Evolutionary conservation across 1,140 invertebrate genomes (phyloP).

Genomic region (Musca domestica): DNA sequence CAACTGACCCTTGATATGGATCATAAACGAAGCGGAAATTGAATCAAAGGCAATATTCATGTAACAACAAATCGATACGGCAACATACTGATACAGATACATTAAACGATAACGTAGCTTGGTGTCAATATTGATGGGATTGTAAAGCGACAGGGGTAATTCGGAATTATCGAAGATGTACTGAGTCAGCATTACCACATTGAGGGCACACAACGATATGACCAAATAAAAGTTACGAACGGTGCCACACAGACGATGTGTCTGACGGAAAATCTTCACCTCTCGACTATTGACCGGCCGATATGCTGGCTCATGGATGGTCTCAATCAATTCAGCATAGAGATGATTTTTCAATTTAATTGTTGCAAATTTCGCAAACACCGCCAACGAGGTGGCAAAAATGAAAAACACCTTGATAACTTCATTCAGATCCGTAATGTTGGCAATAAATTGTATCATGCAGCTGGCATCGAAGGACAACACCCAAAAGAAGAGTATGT

Average conservation of each 20-base stretch:
- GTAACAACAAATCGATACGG: conserved; percentile 30
- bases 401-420: conserved; percentile 40
- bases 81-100: conserved; percentile 35
- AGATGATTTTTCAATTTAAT: conserved; percentile 32
- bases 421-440: conserved; percentile 35
- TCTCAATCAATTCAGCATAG: conserved; percentile 28
- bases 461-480: conserved; percentile 37
- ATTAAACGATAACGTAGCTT: conserved; percentile 10
- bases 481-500: conserved; percentile 34
- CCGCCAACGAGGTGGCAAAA: conserved; percentile 33
- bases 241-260: conserved; percentile 26
- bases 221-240: conserved; percentile 33
- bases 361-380: conserved; percentile 32
- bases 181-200: not conserved
- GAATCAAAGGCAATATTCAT: conserved; percentile 44
- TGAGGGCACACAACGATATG: conserved; percentile 32
- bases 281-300: conserved; percentile 26
- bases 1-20: conserved; percentile 39
- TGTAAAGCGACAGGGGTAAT: conserved; percentile 22
- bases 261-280: conserved; percentile 13
- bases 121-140: conserved; percentile 15
- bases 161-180: conserved; percentile 13
- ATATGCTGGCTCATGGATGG: conserved; percentile 27
- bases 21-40: conserved; percentile 39
- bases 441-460: conserved; percentile 32